Evolutionary conservation across 2,113 vertebrate species (phyloP).

Genomic region (Psittacus erithacus): DNA sequence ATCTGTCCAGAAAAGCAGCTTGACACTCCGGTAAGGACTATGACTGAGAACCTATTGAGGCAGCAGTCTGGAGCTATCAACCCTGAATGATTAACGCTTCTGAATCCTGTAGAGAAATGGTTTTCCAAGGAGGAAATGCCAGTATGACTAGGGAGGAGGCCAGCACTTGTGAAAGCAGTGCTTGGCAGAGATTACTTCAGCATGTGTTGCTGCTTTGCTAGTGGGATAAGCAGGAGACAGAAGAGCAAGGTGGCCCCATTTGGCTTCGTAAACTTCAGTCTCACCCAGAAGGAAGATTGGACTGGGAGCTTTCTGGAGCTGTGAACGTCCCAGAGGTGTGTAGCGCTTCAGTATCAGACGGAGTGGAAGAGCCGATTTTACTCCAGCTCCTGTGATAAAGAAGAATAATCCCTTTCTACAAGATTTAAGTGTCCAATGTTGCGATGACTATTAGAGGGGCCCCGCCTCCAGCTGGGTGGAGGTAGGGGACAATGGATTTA

Average conservation of each 20-base stretch:
- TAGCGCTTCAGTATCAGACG: neutral
- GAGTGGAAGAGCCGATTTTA: no score
- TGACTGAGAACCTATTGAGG: neutral
- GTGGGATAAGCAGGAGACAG: neutral
- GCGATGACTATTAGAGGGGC: no score
- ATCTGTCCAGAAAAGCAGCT: neutral
- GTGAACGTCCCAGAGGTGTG: neutral
- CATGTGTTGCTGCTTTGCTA: neutral
- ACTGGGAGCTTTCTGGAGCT: neutral
- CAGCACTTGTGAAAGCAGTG: neutral
- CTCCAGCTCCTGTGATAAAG: no score
- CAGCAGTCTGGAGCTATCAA: neutral
- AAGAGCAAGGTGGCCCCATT: neutral
- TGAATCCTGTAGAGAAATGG: neutral
- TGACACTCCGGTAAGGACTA: neutral
- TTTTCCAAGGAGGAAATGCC: constrained; percentile 13
- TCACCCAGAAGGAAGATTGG: neutral
- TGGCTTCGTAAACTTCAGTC: neutral
- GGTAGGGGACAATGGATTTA: no score
- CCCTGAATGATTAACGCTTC: neutral
- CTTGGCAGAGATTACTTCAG: neutral
- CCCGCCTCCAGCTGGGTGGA: no score
- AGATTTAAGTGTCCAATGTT: no score
- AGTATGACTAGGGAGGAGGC: neutral
- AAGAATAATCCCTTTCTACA: no score